Base-by-base conservation (phyloP, 2,113 vertebrate genomes). In the Melanerpes formicivorus region DNA sequence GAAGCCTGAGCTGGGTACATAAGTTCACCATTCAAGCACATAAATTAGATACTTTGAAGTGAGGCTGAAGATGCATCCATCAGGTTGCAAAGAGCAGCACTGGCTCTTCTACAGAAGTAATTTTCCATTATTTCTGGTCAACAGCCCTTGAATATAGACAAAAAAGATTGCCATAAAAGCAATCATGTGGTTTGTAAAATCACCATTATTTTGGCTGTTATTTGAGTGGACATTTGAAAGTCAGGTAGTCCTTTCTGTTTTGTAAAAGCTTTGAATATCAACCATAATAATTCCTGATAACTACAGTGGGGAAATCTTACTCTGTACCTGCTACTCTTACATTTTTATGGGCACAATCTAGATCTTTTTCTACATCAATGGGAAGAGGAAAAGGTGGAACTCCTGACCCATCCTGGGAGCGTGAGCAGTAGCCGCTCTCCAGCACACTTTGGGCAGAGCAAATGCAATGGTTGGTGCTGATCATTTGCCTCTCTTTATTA, bases 91-190 rank as follows among this genome's bases (percentile, higher is more conserved):
- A 90, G 27, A 60, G 76, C 50, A 88, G 44, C 26, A 3, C 32
- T 50, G 15, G 60, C 21, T 78, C n/a, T 21, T 90, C 77, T 77
- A 48, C 34, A 48, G 52, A 70, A 76, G 56, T 66, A 2, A 16
- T 69, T 93, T 78, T 50, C 74, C 86, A 27, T 30, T 34, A 48
- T 78, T 92, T 85, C 56, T 80, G 22, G n/a, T 32, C 60, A 79
- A 37, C 27, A 77, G 0, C 27, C 32, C n/a, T 46, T 42, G 21
- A 30, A 69, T 30, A 27, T 1, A 67, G 58, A 75, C 32, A 37
- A 55, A 18, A 64, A 75, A 65, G 37, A 42, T 19, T 44, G 21
- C 29, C 29, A 17, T 80, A 32, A 83, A 88, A 34, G 23, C 55
- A 79, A 10, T 48, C 10, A 29, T 42, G 80, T 71, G 32, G 34